Conservation (phyloP, 1,140 invertebrate genomes). For the Heterodera schachtii region DNA sequence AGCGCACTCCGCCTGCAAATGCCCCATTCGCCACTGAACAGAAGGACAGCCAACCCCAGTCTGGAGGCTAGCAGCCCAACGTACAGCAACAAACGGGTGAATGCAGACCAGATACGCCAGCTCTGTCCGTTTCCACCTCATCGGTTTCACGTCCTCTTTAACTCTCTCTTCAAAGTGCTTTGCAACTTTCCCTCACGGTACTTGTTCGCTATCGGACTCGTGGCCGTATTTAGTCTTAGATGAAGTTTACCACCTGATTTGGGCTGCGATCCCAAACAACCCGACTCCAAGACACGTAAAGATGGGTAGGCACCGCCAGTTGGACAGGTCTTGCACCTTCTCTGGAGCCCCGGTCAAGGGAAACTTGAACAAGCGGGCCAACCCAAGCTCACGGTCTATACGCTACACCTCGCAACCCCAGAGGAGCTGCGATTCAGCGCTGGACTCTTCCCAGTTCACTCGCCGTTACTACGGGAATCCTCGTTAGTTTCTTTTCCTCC, state of each 20-base stretch:
- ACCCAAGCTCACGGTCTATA: too few species aligned
- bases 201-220: slow-evolving; percentile 85
- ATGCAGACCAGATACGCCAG: slow-evolving; percentile 53
- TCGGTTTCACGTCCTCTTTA: slow-evolving; percentile 81
- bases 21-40: slow-evolving; percentile 33
- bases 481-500: too few species aligned
- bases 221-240: slow-evolving; percentile 82
- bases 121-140: slow-evolving; percentile 74
- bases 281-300: slow-evolving; percentile 74
- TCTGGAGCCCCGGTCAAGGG: slow-evolving; percentile 28
- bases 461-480: too few species aligned
- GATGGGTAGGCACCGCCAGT: slow-evolving; percentile 24
- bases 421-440: too few species aligned
- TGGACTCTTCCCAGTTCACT: too few species aligned
- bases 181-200: slow-evolving; percentile 88
- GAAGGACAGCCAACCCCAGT: slow-evolving; percentile 23
- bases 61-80: background rate
- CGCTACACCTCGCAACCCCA: slow-evolving; percentile 74
- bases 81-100: slow-evolving; percentile 22
- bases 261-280: slow-evolving; percentile 83
- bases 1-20: slow-evolving; percentile 35
- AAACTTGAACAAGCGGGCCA: slow-evolving; percentile 58
- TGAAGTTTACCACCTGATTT: slow-evolving; percentile 81
- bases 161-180: slow-evolving; percentile 87
- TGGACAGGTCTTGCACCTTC: slow-evolving; percentile 35